Evolutionary conservation across 1,140 invertebrate genomes (phyloP), one percentile per base, ranked within the genome.

Genomic region (Drosophila serrata): DNA sequence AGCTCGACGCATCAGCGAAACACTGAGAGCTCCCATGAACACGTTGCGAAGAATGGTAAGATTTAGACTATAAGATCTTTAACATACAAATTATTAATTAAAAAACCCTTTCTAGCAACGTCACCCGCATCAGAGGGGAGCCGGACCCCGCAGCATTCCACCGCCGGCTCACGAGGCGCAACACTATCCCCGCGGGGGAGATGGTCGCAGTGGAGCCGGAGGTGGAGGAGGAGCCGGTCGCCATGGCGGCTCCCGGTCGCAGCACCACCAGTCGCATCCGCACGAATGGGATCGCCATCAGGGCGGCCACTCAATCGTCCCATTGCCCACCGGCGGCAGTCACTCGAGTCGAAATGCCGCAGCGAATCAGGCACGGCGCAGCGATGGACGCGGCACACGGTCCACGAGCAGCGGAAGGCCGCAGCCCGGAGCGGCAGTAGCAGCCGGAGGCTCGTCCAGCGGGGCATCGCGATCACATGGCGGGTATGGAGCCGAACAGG

Each of bases 21-120:
- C 98, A 13, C 93, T 98, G 12, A 94, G 97, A 43, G 95, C 97
- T 75, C 97, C 97, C 15, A 98, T 98, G 95, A 97, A 97, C 91
- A 98, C 97, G 27, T 93, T 98, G 31, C 94, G 97, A 80, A 94
- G 97, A 93, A 98, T 92, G 91, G 91, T 92, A 27, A 79, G 27
- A 11, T 11, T 13, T 31, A 17, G 27, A 13, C 12, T 13, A 5
- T 6, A 3, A 27, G 0, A 27, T 27, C 0, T 46, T 42, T 12
- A 4, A 24, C 15, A 15, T 33, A 33, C 51, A 6, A 31, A 13
- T 43, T 27, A 22, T 37, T 51, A 39, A 53, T 17, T 6, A 7
- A 15, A 13, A 1, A 5, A 15, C 45, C 31, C 81, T 19, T 90
- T 91, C 68, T 90, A 90, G 82, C 86, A 94, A 87, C 93, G 93